Base-by-base conservation (phyloP, 2,888 invertebrate species). In the Cheilosia vulpina region DNA sequence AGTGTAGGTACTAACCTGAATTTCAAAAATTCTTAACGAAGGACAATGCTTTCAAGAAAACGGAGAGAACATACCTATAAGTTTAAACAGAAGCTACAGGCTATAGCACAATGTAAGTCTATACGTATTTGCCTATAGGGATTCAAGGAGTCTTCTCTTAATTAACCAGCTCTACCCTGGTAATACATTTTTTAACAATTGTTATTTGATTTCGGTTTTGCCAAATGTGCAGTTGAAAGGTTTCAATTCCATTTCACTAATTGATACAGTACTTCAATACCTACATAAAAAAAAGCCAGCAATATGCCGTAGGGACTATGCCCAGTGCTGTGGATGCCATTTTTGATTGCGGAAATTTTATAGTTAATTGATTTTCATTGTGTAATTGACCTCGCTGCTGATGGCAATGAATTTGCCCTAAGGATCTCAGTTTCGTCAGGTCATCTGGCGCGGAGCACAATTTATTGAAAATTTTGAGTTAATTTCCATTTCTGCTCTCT, bases 341-440 rank as follows among this genome's bases (percentile, higher is more conserved):
- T 76, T 81, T 65, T 66, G 69, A 72, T 81, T 84, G 75, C 31
- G 55, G 19, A 57, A 69, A 66, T 65, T 80, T 71, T 62, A 76
- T 80, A 76, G 71, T 76, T 85, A 85, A 85, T 81, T 85, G 80
- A 85, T 85, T 85, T 85, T 24, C 81, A 81, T 68, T 85, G 75
- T 66, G 71, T 41, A 76, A 66, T 53, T 71, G 71, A 71, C 71
- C 71, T 62, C 63, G 60, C 53, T 73, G 79, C 73, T 66, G 60
- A 47, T 34, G 75, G 79, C 79, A 79, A 34, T 68, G 73, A 63
- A 68, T 75, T 43, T 15, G 15, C 80, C 80, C 75, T 53, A 62
- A 80, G 75, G 80, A 69, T 45, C 45, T 69, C 38, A 50, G 7
- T 27, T 27, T 21, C 62, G 27, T 27, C 24, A 13, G 50, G 58